Conservation (phyloP, 2,797 vertebrate species). For the Sandelia bainsii region DNA sequence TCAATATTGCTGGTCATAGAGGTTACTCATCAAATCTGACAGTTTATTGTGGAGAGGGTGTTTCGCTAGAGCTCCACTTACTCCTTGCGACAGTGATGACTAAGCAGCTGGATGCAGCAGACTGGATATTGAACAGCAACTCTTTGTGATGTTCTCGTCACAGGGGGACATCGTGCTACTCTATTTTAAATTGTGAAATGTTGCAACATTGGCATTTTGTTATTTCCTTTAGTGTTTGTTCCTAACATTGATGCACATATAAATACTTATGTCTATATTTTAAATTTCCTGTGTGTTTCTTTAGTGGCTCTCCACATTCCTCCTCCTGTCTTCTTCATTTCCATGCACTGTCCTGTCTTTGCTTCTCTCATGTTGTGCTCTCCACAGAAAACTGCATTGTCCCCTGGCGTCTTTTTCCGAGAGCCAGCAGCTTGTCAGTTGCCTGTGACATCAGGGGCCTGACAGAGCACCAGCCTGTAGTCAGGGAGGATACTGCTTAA, state of each 20-base stretch:
- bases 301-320: not conserved
- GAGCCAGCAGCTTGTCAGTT: slow-evolving; percentile 54
- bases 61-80: slow-evolving; percentile 12
- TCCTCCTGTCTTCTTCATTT: not conserved
- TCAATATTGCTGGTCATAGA: slow-evolving; percentile 10
- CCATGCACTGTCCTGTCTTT: not conserved
- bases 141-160: slow-evolving; percentile 28
- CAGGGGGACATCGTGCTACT: not conserved
- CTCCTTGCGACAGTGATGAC: slow-evolving; percentile 54
- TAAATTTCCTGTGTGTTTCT: not conserved
- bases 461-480: slow-evolving; percentile 54
- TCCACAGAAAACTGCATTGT: slow-evolving; percentile 55
- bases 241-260: too few relatives aligned
- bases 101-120: slow-evolving; percentile 58
- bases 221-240: not conserved
- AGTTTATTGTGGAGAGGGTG: not conserved
- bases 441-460: slow-evolving; percentile 50
- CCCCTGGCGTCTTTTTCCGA: slow-evolving; percentile 24
- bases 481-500: slow-evolving; percentile 38
- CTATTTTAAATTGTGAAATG: not conserved
- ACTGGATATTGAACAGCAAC: slow-evolving; percentile 9
- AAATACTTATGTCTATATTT: not conserved
- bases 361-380: slow-evolving; percentile 10
- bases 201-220: not conserved
- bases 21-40: slow-evolving; percentile 47